Evolutionary conservation across 2,888 invertebrate genomes (phyloP).

Genomic region (Idaea straminata): DNA sequence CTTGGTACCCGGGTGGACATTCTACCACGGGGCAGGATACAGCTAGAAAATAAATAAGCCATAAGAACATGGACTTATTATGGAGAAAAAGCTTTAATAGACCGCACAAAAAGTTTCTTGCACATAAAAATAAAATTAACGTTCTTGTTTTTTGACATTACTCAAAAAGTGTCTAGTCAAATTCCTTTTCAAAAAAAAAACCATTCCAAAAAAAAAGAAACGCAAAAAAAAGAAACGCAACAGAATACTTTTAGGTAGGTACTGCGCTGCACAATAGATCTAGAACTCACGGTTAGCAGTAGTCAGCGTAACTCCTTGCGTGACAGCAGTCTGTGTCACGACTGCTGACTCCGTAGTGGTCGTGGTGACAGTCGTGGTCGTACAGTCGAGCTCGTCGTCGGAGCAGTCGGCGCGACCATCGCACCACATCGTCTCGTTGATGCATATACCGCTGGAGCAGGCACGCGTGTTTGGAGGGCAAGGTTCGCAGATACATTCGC

Average conservation of each 20-base stretch:
- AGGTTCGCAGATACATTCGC: slow-evolving; percentile 86
- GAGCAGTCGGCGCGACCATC: slow-evolving; percentile 90
- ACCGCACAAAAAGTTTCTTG: no score
- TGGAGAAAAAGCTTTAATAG: no score
- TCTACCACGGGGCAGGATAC: slow-evolving; percentile 70
- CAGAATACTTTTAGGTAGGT: no score
- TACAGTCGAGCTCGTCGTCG: slow-evolving; percentile 88
- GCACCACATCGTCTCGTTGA: slow-evolving; percentile 87
- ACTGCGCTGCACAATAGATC: slow-evolving; percentile 74
- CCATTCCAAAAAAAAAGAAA: no score
- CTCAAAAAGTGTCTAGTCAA: no score
- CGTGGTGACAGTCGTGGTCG: slow-evolving; percentile 43
- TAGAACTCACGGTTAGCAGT: slow-evolving; percentile 70
- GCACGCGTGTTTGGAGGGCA: slow-evolving; percentile 83
- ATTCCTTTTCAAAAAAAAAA: no score
- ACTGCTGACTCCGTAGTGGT: slow-evolving; percentile 40
- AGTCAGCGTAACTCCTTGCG: slow-evolving; percentile 18
- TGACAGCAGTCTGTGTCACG: slow-evolving; percentile 27
- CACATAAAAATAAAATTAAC: background rate
- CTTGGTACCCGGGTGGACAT: slow-evolving; percentile 83
- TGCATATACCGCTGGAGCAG: slow-evolving; percentile 88
- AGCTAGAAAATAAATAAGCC: slow-evolving; percentile 37
- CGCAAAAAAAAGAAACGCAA: no score
- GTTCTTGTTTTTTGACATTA: background rate
- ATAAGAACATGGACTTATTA: background rate